Conservation (phyloP, 1,140 invertebrate genomes). For the Argopecten irradians region DNA sequence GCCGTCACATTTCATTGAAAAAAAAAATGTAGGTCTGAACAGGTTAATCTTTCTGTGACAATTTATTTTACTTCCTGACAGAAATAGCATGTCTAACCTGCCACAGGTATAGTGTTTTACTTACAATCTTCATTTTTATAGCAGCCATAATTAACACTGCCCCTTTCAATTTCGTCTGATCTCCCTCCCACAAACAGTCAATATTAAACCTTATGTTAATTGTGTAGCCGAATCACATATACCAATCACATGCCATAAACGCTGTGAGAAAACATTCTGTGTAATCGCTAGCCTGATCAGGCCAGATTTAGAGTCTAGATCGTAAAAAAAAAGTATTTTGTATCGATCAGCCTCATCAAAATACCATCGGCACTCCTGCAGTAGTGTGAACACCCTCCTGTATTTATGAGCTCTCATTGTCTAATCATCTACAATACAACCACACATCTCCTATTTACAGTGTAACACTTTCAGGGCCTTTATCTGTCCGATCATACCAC, state of each 20-base stretch:
- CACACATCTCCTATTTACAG: neutral
- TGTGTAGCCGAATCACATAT: neutral
- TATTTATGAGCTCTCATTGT: neutral
- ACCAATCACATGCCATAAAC: neutral
- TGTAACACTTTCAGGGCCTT: neutral
- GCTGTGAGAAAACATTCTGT: neutral
- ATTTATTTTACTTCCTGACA: too few species aligned
- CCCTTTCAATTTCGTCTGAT: too few species aligned
- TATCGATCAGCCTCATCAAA: neutral
- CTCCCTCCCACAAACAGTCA: too few species aligned
- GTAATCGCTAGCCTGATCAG: neutral
- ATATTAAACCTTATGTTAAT: too few species aligned
- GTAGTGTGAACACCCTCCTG: neutral
- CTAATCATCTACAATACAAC: neutral
- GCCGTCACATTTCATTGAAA: too few species aligned
- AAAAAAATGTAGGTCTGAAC: too few species aligned
- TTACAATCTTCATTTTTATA: too few species aligned
- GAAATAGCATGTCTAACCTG: too few species aligned
- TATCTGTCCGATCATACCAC: neutral
- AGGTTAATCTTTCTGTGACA: too few species aligned
- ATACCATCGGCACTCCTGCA: neutral
- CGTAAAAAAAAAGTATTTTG: constrained; percentile 1
- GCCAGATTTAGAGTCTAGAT: neutral
- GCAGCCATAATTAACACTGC: too few species aligned
- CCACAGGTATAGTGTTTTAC: too few species aligned